phyloP scores from a whole-genome alignment of 1,140 invertebrate species.

The Danaus melanippus region DNA sequence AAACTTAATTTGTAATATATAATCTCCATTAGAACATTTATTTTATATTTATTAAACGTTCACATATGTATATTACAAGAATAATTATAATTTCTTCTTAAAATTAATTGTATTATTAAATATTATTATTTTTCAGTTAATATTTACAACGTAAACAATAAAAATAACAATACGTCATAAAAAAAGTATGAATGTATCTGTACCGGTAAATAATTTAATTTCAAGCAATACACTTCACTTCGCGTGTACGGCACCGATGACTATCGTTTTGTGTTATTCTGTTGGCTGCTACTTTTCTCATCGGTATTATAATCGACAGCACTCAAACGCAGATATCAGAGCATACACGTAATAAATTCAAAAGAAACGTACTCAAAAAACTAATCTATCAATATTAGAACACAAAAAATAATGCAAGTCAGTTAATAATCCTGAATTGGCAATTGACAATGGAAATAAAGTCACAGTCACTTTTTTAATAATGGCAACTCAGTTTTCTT shows the following conservation, averaged over 20 bases:
- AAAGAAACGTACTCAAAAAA: constrained; percentile 59
- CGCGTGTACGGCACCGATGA: constrained; percentile 44
- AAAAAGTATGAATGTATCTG: constrained; percentile 33
- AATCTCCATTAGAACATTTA: neutral
- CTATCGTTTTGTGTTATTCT: constrained; percentile 54
- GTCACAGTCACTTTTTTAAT: constrained; percentile 72
- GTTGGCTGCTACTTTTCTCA: constrained; percentile 41
- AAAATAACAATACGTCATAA: constrained; percentile 24
- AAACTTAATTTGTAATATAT: constrained; percentile 17
- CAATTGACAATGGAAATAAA: constrained; percentile 72
- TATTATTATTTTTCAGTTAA: neutral
- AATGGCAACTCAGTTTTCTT: constrained; percentile 65
- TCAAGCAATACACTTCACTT: constrained; percentile 44
- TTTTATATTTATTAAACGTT: no score
- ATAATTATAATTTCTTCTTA: no score
- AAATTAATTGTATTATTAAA: neutral
- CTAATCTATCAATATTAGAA: constrained; percentile 72
- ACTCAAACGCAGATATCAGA: constrained; percentile 33
- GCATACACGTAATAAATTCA: constrained; percentile 50
- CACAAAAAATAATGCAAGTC: constrained; percentile 72
- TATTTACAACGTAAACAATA: constrained; percentile 2
- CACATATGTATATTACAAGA: no score
- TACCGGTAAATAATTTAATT: constrained; percentile 18
- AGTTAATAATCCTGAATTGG: constrained; percentile 71
- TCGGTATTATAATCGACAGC: constrained; percentile 50